These are phyloP conservation scores for Nomada hirtipes DNA, from an alignment of 2,888 invertebrate species.

Conservation along the genomic window DNA sequence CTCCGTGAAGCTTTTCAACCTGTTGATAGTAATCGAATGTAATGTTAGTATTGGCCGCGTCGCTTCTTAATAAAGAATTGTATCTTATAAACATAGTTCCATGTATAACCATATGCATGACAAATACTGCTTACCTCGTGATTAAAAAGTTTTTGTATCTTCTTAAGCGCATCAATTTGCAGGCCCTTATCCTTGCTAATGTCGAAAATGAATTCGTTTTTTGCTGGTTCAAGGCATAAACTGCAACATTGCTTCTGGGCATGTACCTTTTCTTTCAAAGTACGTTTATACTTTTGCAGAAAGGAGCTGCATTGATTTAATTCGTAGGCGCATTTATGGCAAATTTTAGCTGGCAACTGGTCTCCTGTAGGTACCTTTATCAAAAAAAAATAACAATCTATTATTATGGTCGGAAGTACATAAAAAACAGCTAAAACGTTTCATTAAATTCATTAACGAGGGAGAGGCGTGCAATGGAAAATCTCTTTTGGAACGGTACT, in stretches of 20 bases:
- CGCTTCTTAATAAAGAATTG: background rate
- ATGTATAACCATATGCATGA: background rate
- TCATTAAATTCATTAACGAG: too few relatives aligned
- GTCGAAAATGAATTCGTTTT: slow-evolving; percentile 73
- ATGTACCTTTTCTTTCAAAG: background rate
- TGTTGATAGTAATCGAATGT: slow-evolving; percentile 16
- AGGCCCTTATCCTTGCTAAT: slow-evolving; percentile 68
- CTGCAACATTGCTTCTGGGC: slow-evolving; percentile 57
- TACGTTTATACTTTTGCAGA: slow-evolving; percentile 73
- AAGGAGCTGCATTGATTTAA: slow-evolving; percentile 79
- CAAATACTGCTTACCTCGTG: slow-evolving; percentile 71
- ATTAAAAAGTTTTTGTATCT: slow-evolving; percentile 72
- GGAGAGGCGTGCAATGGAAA: too few relatives aligned
- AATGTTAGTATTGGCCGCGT: background rate
- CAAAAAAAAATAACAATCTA: background rate
- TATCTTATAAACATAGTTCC: background rate
- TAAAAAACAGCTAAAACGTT: too few relatives aligned
- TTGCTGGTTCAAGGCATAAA: slow-evolving; percentile 72
- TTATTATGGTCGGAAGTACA: background rate
- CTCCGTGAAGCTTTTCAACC: background rate
- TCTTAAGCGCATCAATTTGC: slow-evolving; percentile 64
- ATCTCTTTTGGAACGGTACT: too few relatives aligned
- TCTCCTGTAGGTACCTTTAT: slow-evolving; percentile 16
- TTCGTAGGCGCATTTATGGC: slow-evolving; percentile 82
- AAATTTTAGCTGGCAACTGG: slow-evolving; percentile 73